Base-by-base conservation (phyloP, 2,797 vertebrate genomes). In the Podarcis siculus region DNA sequence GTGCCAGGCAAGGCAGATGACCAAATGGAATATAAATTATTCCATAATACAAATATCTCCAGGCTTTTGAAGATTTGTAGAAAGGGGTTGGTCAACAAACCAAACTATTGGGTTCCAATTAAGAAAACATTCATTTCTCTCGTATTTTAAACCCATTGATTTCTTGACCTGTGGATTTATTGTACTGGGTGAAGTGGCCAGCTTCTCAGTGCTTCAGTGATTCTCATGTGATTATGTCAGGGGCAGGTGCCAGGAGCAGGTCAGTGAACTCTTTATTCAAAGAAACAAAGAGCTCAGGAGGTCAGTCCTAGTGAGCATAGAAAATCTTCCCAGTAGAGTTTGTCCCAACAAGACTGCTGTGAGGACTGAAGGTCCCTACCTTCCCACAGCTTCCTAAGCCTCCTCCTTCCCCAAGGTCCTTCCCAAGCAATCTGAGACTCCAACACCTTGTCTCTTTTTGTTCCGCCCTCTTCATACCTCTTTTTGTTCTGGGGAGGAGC, bases 181-280 rank as follows among this genome's bases (percentile, higher is more conserved):
- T 27, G 49, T 15, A 55, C 49, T 13, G 2, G 13, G 15, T 61
- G 49, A 25, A 75, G 19, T 75, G 15, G n/a, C 32, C 15, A 82
- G 35, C 87, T 87, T 23, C 2, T 81, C 77, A 42, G 55, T 73
- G 64, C n/a, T 42, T 89, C 89, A 93, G 23, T 87, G 87, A n/a
- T 73, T 93, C 81, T 92, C 91, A 35, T 71, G 90, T 91, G 93
- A 89, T 61, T 61, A 19, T 61, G 49, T 55, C 13, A 55, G 49
- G 49, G 13, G 13, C 49, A 55, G 49, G 49, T 55, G 49, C 49
- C 49, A 55, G 49, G 49, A 55, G 12, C 45, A 49, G 13, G 13
- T 15, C 49, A 55, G 49, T 55, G 49, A 55, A 55, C 49, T 15
- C 49, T 55, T 55, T 55, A 55, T 15, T 55, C 49, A 55, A 55